These are phyloP conservation scores for Geophilus truncorum DNA, from an alignment of 2,888 invertebrate genomes.

Conservation along the genomic window DNA sequence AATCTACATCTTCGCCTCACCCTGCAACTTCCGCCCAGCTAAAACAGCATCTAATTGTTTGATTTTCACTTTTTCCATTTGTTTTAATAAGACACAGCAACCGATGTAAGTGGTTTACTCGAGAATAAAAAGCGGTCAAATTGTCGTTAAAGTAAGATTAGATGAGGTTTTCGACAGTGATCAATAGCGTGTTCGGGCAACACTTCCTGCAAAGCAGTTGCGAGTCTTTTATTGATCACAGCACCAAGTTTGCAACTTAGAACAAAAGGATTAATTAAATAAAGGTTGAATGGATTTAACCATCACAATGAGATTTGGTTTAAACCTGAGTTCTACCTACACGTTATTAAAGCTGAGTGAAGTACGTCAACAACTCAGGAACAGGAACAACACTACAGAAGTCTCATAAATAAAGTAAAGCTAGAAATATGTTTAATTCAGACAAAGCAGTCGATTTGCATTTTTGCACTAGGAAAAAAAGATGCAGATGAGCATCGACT, in stretches of 20 bases:
- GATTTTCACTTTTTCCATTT: too few relatives aligned
- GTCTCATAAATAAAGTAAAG: too few relatives aligned
- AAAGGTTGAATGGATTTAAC: not conserved
- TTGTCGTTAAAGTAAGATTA: not conserved
- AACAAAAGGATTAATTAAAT: conserved; percentile 11
- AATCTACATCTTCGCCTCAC: too few relatives aligned
- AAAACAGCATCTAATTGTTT: too few relatives aligned
- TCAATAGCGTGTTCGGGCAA: not conserved
- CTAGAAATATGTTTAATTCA: not conserved
- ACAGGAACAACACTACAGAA: too few relatives aligned
- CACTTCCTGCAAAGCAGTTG: not conserved
- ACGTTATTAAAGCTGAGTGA: too few relatives aligned
- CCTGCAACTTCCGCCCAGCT: too few relatives aligned
- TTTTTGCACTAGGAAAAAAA: not conserved
- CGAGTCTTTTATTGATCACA: not conserved
- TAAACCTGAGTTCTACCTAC: not conserved
- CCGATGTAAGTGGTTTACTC: not conserved
- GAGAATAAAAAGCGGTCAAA: not conserved
- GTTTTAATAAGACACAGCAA: not conserved
- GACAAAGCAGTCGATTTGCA: too few relatives aligned
- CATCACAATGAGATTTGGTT: not conserved
- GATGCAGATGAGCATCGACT: not conserved
- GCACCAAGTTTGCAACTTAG: not conserved
- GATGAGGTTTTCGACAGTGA: not conserved
- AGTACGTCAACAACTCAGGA: too few relatives aligned